phyloP scores from a whole-genome alignment of 2,797 vertebrate genomes.

The Gephyroberyx darwinii region DNA sequence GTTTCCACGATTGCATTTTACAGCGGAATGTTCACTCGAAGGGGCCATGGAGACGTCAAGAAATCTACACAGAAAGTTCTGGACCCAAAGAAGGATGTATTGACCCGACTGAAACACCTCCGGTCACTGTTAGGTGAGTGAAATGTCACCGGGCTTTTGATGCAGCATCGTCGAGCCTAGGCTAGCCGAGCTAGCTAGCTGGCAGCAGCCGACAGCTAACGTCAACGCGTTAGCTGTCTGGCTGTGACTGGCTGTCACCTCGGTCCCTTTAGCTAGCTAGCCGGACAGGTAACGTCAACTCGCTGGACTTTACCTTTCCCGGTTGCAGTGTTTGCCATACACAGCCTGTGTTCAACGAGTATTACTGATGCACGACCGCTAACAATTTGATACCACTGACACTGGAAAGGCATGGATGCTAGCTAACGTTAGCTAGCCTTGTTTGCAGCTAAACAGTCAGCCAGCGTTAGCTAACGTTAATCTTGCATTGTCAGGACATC shows the following conservation, averaged over 20 bases:
- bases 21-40: conserved; percentile 95
- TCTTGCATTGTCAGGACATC: conserved; percentile 54
- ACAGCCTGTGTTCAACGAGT: not conserved
- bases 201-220: conserved; percentile 52
- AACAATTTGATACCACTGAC: conserved; percentile 15
- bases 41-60: conserved; percentile 96
- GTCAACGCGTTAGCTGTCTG: conserved; percentile 65
- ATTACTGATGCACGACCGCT: not conserved
- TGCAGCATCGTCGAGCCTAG: conserved; percentile 52
- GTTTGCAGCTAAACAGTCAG: conserved; percentile 62
- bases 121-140: conserved; percentile 93
- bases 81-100: conserved; percentile 97
- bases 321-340: not conserved
- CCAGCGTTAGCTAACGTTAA: conserved; percentile 61
- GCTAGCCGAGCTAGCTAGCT: conserved; percentile 58
- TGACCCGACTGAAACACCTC: conserved; percentile 96
- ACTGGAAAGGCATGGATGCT: conserved; percentile 55
- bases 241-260: conserved; percentile 55
- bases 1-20: conserved; percentile 77
- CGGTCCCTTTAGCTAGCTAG: conserved; percentile 1
- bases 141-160: conserved; percentile 66
- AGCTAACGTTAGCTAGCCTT: conserved; percentile 63
- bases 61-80: conserved; percentile 99
- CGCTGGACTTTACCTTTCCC: not conserved
- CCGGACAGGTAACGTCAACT: conserved; percentile 17